phyloP scores from a whole-genome alignment of 2,797 vertebrate species.

The Menidia menidia region DNA sequence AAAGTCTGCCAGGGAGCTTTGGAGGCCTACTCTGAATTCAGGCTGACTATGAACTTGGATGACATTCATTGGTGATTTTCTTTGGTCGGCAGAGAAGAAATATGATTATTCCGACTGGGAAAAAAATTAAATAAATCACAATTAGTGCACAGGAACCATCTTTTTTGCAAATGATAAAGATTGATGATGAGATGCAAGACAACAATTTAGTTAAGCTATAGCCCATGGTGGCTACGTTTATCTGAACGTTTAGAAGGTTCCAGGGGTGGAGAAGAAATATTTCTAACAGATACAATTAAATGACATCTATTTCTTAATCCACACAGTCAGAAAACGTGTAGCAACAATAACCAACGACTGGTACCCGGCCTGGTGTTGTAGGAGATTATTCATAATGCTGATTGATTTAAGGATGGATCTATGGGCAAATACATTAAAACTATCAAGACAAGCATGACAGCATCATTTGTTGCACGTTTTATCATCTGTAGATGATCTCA shows the following conservation, averaged over 20 bases:
- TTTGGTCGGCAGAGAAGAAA: constrained; percentile 29
- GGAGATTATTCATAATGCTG: background rate
- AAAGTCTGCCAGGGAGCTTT: constrained; percentile 42
- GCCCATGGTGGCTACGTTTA: background rate
- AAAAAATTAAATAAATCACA: constrained; percentile 5
- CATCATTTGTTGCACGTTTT: background rate
- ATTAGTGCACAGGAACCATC: constrained; percentile 16
- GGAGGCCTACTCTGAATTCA: constrained; percentile 26
- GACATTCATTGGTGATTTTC: constrained; percentile 52
- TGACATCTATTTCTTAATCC: background rate
- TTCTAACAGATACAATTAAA: background rate
- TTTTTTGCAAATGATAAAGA: constrained; percentile 11
- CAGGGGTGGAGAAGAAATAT: background rate
- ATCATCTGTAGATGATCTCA: background rate
- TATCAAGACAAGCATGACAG: background rate
- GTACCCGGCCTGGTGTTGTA: background rate
- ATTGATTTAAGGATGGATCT: background rate
- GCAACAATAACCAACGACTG: background rate
- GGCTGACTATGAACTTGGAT: constrained; percentile 40
- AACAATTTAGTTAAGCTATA: background rate
- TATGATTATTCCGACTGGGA: constrained; percentile 25
- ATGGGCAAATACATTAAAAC: background rate
- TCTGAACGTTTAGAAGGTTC: background rate
- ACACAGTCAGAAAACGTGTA: too few relatives aligned
- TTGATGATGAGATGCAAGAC: constrained; percentile 2